These are phyloP conservation scores for Trachelus tabidus DNA, from an alignment of 2,888 invertebrate species.

Conservation along the genomic window DNA sequence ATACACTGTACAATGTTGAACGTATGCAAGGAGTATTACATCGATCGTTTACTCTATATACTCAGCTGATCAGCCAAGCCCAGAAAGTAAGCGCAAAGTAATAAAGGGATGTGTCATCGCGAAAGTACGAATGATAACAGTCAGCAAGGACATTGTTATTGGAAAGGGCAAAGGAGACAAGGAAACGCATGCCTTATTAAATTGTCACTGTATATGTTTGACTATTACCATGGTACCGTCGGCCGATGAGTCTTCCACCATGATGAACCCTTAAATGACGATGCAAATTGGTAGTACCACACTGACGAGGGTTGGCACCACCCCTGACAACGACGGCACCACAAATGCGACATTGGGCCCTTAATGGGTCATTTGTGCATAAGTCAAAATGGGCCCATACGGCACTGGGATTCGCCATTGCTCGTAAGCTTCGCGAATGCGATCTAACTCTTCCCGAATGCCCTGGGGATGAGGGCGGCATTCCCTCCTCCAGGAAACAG, in stretches of 20 bases:
- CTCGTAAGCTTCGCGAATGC: conserved; percentile 59
- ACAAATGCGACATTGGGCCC: conserved; percentile 63
- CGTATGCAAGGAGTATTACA: not conserved
- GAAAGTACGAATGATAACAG: not conserved
- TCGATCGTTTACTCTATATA: not conserved
- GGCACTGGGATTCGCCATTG: conserved; percentile 64
- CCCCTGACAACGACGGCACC: conserved; percentile 62
- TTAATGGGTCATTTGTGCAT: conserved; percentile 59
- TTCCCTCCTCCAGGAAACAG: conserved; percentile 49
- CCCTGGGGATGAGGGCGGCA: conserved; percentile 29
- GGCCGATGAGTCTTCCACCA: conserved; percentile 61
- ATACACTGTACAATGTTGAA: not conserved
- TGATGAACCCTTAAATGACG: conserved; percentile 63
- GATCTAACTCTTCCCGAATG: conserved; percentile 53
- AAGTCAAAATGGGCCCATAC: conserved; percentile 65
- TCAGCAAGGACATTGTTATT: not conserved
- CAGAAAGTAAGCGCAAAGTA: not conserved
- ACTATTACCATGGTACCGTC: conserved; percentile 60
- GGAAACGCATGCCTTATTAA: not conserved
- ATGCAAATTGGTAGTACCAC: conserved; percentile 64
- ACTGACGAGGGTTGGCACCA: conserved; percentile 63
- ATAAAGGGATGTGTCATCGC: not conserved
- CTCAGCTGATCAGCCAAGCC: not conserved
- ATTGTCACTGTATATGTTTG: not conserved
- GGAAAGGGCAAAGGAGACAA: not conserved